Evolutionary conservation across 2,113 vertebrate species (phyloP).

Genomic region (Aegithalos caudatus): DNA sequence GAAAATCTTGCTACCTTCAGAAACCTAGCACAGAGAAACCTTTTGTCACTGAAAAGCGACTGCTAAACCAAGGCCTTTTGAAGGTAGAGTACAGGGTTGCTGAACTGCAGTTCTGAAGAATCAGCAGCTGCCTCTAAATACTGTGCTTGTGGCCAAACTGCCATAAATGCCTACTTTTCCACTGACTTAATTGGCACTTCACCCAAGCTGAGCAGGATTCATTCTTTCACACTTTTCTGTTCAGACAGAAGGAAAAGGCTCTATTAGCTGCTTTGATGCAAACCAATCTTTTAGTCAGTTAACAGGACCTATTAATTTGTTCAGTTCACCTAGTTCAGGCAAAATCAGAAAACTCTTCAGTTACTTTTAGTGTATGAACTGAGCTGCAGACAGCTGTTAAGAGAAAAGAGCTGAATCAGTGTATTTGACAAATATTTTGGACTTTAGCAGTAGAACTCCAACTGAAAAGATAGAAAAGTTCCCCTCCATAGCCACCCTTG

Average conservation of each 20-base stretch:
- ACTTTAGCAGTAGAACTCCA: neutral
- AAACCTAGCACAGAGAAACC: neutral
- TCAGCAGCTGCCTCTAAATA: neutral
- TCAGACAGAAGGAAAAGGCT: neutral
- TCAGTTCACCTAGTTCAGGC: neutral
- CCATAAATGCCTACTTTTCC: neutral
- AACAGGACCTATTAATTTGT: neutral
- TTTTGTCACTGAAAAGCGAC: neutral
- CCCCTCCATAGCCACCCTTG: rapidly evolving
- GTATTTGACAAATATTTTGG: neutral
- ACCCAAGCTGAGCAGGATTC: neutral
- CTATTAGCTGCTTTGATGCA: neutral
- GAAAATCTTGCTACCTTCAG: neutral
- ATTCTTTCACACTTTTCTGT: neutral
- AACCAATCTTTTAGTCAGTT: neutral
- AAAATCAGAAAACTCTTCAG: neutral
- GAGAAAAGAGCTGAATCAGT: neutral
- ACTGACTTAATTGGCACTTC: neutral
- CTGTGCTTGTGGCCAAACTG: neutral
- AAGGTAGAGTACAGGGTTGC: neutral
- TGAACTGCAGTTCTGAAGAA: neutral
- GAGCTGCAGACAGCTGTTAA: neutral
- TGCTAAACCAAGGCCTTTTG: neutral
- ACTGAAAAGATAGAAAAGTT: neutral
- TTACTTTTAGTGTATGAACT: neutral